Conservation (phyloP, 2,113 vertebrate species). For the Lepus timidus region DNA sequence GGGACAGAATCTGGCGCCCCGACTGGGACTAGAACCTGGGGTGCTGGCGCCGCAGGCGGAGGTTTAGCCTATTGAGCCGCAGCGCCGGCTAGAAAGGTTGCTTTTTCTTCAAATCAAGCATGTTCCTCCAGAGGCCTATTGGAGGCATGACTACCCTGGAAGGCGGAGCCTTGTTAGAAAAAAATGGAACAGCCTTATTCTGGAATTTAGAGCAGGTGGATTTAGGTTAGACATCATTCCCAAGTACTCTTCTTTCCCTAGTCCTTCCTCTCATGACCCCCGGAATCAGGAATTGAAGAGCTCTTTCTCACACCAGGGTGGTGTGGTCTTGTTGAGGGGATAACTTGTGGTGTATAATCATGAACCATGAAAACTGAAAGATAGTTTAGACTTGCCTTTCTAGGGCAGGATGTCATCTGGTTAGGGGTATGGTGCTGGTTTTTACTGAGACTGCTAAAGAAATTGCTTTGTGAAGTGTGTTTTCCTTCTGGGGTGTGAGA, state of each 20-base stretch:
- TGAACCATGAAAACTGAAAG: slow-evolving; percentile 17
- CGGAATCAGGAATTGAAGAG: neutral
- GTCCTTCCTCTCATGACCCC: too few species aligned
- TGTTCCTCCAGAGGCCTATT: neutral
- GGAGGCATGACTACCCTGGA: neutral
- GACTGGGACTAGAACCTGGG: too few species aligned
- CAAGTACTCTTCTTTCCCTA: neutral
- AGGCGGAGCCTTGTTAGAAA: neutral
- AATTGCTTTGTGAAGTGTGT: neutral
- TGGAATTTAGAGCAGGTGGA: neutral
- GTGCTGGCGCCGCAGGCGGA: too few species aligned
- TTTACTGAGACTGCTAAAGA: neutral
- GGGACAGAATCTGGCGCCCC: too few species aligned
- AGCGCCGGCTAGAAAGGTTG: neutral
- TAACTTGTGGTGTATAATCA: slow-evolving; percentile 7
- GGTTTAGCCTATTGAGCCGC: too few species aligned
- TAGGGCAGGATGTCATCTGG: neutral
- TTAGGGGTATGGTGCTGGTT: slow-evolving; percentile 11
- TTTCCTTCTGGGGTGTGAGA: neutral
- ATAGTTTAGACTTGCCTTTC: slow-evolving; percentile 12
- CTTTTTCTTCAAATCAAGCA: neutral
- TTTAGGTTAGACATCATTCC: neutral
- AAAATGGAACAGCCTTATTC: neutral
- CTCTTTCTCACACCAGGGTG: neutral
- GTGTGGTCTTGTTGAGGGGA: neutral